These are phyloP conservation scores for Myotis daubentonii DNA, from an alignment of 2,797 vertebrate genomes.

Conservation along the genomic window DNA sequence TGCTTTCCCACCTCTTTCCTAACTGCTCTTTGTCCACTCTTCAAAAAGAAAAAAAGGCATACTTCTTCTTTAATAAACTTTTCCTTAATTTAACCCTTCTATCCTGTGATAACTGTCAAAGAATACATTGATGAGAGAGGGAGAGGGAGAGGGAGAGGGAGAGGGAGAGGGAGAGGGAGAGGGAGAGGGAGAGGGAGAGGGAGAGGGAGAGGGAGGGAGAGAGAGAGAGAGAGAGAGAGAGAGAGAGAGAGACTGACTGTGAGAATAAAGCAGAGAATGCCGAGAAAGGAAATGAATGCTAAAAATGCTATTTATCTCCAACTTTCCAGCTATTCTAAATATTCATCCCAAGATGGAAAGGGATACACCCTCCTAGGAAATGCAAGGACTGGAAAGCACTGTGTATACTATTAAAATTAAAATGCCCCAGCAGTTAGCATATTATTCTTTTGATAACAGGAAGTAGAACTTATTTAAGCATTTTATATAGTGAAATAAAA, in stretches of 20 bases:
- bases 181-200: neutral
- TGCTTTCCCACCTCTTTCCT: neutral
- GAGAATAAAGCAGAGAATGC: neutral
- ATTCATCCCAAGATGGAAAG: neutral
- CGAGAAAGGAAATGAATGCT: neutral
- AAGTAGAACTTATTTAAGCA: too few relatives aligned
- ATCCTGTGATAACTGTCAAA: neutral
- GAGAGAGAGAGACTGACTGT: neutral
- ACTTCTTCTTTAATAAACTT: neutral
- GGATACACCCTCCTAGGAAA: neutral
- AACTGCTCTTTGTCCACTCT: neutral
- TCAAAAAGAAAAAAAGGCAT: neutral
- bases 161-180: neutral
- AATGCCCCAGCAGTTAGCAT: neutral
- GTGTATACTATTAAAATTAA: neutral
- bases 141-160: neutral
- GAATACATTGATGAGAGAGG: neutral
- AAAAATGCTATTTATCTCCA: neutral
- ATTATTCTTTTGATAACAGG: neutral
- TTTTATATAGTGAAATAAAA: neutral
- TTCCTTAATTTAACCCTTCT: neutral
- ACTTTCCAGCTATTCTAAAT: neutral
- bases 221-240: neutral
- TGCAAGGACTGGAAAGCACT: neutral
- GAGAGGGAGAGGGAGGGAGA: neutral